phyloP scores from a whole-genome alignment of 2,888 invertebrate genomes.

The Mystacides longicornis region DNA sequence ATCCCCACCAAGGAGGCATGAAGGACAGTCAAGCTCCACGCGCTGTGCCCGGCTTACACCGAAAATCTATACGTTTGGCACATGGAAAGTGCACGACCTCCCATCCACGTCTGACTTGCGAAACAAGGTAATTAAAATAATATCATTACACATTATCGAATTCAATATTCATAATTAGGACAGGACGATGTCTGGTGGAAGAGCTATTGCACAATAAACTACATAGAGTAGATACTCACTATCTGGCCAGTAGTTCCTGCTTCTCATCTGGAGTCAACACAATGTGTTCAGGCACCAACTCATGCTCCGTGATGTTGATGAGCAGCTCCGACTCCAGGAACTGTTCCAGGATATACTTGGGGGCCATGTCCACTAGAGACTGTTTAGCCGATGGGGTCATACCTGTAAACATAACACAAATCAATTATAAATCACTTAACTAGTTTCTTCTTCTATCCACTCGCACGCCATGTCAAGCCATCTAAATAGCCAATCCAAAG shows the following conservation, averaged over 20 bases:
- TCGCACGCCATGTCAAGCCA: too few relatives aligned
- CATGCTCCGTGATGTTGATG: conserved; percentile 97
- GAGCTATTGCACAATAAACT: neutral
- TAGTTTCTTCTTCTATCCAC: too few relatives aligned
- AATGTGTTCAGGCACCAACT: conserved; percentile 97
- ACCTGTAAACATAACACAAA: conserved; percentile 49
- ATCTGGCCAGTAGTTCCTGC: conserved; percentile 87
- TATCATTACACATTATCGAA: too few relatives aligned
- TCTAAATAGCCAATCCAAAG: too few relatives aligned
- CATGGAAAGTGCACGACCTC: too few relatives aligned
- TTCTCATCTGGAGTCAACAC: conserved; percentile 98
- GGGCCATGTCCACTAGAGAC: conserved; percentile 96
- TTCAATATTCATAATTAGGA: neutral
- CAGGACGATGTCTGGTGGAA: neutral
- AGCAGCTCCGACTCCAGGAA: conserved; percentile 90
- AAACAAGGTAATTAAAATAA: too few relatives aligned
- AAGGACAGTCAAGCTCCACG: too few relatives aligned
- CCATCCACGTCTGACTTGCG: too few relatives aligned
- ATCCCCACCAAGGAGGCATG: too few relatives aligned
- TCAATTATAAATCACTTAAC: too few relatives aligned
- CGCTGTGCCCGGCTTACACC: too few relatives aligned
- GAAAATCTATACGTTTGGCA: too few relatives aligned
- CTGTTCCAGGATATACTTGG: conserved; percentile 97
- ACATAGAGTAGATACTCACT: conserved; percentile 57
- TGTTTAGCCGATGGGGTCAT: conserved; percentile 99